Conservation (phyloP, 2,797 vertebrate genomes). For the Fundulus diaphanus region DNA sequence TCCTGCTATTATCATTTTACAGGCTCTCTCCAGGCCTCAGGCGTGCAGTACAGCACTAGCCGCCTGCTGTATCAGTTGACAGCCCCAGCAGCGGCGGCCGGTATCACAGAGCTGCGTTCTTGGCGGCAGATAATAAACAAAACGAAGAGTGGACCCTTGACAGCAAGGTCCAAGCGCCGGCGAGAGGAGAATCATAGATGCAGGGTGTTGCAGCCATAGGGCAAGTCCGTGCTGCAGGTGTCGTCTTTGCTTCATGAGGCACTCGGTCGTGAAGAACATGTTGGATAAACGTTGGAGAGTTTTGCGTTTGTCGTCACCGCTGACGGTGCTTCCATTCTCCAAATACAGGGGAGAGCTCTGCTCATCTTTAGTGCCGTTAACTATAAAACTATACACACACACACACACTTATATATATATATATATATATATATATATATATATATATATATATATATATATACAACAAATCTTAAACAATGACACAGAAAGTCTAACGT, state of each 20-base stretch:
- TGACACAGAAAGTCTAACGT: neutral
- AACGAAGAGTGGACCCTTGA: constrained; percentile 66
- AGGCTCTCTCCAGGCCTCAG: constrained; percentile 53
- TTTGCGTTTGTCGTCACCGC: neutral
- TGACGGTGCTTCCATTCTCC: neutral
- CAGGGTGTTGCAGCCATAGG: constrained; percentile 27
- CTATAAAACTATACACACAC: no score
- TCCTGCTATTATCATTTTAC: constrained; percentile 70
- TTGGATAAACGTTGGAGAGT: neutral
- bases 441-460: no score
- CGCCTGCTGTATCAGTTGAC: constrained; percentile 55
- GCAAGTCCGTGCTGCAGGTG: constrained; percentile 35
- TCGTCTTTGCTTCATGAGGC: constrained; percentile 28
- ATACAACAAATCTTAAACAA: no score
- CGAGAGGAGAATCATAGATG: constrained; percentile 28
- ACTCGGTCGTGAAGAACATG: neutral
- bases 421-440: no score
- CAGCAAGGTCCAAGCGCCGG: constrained; percentile 53
- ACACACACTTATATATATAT: no score
- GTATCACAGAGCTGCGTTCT: constrained; percentile 64
- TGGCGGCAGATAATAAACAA: constrained; percentile 66
- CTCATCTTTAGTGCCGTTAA: no score
- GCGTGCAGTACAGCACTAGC: constrained; percentile 39
- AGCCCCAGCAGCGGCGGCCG: constrained; percentile 41
- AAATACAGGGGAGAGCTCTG: neutral